A percentile compares a stretch with the other conserved stretches of the same genome.
Evolutionary conservation across 2,113 vertebrate genomes (phyloP).

Genomic region (Gallinago undulata): DNA sequence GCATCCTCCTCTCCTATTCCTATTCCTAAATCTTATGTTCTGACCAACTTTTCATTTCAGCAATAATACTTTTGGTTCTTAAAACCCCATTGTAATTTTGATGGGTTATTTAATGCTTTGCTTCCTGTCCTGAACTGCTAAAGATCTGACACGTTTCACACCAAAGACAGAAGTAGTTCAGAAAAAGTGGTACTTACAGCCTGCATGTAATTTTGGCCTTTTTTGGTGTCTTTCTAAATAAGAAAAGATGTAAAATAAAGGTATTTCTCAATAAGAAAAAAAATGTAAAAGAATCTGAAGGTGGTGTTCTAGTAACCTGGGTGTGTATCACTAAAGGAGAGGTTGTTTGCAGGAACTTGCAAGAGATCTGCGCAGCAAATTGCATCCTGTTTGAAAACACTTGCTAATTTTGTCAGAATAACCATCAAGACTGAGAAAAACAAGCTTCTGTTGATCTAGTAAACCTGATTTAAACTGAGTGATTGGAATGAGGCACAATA

Average conservation of each 20-base stretch:
- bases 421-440: background rate
- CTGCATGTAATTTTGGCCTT: background rate
- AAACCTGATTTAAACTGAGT: background rate
- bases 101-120: background rate
- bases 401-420: background rate
- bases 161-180: background rate
- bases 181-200: background rate
- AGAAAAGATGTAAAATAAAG: background rate
- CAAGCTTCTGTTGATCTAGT: too few species aligned
- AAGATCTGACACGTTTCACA: background rate
- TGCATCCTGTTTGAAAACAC: background rate
- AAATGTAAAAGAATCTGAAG: background rate
- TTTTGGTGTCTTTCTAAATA: background rate
- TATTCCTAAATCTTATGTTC: background rate
- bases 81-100: background rate
- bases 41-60: background rate
- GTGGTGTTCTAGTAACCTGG: background rate
- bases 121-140: background rate
- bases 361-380: background rate
- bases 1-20: background rate
- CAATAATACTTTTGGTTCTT: background rate
- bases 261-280: background rate
- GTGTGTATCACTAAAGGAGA: background rate
- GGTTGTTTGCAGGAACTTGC: background rate
- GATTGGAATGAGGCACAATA: background rate